Conservation (phyloP, 2,113 vertebrate genomes). For the Pachyramphus minor region DNA sequence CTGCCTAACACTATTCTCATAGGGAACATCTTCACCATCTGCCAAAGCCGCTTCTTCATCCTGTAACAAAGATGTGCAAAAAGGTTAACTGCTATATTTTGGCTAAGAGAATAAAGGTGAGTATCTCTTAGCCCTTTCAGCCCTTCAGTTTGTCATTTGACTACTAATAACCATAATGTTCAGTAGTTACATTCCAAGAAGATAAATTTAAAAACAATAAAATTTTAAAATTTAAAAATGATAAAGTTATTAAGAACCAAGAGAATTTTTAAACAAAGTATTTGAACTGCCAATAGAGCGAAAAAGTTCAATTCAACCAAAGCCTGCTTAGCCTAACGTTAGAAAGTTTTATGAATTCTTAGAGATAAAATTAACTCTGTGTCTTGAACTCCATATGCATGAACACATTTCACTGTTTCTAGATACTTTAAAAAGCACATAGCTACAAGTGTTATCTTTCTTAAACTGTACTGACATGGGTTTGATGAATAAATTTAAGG, state of each 20-base stretch:
- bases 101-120: neutral
- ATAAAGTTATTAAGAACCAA: neutral
- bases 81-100: neutral
- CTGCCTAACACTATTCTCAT: constrained; percentile 94
- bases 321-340: neutral
- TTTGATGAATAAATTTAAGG: neutral
- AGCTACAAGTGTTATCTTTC: neutral
- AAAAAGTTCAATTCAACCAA: neutral
- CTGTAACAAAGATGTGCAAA: constrained; percentile 67
- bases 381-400: neutral
- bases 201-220: neutral
- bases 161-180: neutral
- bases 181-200: neutral
- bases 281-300: neutral
- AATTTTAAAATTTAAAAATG: neutral
- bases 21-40: constrained; percentile 93
- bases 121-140: neutral
- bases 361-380: neutral
- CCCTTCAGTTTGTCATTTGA: neutral
- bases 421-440: neutral
- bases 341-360: neutral
- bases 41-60: constrained; percentile 94
- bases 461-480: neutral
- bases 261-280: neutral
- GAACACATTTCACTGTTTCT: neutral